Conservation (phyloP, 1,140 invertebrate species). For the Drosophila persimilis region DNA sequence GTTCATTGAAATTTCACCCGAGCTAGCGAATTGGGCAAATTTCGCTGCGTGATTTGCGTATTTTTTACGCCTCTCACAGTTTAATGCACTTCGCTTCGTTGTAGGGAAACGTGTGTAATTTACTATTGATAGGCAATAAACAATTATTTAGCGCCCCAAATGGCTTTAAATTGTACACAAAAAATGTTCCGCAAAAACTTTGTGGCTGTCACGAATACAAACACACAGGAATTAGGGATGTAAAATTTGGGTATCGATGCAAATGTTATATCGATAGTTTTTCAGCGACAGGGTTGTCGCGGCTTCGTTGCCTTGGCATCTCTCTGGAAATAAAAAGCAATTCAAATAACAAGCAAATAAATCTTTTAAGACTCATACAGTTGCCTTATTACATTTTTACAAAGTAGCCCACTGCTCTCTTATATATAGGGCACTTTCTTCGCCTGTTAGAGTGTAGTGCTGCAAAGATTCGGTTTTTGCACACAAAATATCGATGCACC, state of each 20-base stretch:
- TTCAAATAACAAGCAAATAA: too few relatives aligned
- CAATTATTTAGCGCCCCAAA: slow-evolving; percentile 67
- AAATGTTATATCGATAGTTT: slow-evolving; percentile 42
- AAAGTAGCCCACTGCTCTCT: too few relatives aligned
- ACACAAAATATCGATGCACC: too few relatives aligned
- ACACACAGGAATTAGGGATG: slow-evolving; percentile 60
- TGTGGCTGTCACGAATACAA: slow-evolving; percentile 78
- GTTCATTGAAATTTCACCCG: slow-evolving; percentile 81
- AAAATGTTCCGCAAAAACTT: slow-evolving; percentile 78
- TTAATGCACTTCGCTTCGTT: slow-evolving; percentile 45
- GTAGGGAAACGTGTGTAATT: slow-evolving; percentile 38
- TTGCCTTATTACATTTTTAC: too few relatives aligned
- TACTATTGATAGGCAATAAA: slow-evolving; percentile 50
- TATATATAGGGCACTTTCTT: too few relatives aligned
- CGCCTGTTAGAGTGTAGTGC: too few relatives aligned
- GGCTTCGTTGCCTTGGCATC: too few relatives aligned
- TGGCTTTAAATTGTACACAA: slow-evolving; percentile 75
- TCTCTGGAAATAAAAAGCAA: too few relatives aligned
- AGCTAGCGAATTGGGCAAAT: slow-evolving; percentile 73
- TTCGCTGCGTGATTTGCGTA: slow-evolving; percentile 61
- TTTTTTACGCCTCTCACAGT: slow-evolving; percentile 57
- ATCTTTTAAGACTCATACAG: too few relatives aligned
- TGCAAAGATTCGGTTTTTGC: too few relatives aligned
- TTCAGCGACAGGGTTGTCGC: slow-evolving; percentile 3
- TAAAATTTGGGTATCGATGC: slow-evolving; percentile 47